Percentiles rank a stretch among this genome's conserved stretches.
These are phyloP conservation scores for Eubasilissa splendida DNA, from an alignment of 2,888 invertebrate genomes.

Conservation along the genomic window DNA sequence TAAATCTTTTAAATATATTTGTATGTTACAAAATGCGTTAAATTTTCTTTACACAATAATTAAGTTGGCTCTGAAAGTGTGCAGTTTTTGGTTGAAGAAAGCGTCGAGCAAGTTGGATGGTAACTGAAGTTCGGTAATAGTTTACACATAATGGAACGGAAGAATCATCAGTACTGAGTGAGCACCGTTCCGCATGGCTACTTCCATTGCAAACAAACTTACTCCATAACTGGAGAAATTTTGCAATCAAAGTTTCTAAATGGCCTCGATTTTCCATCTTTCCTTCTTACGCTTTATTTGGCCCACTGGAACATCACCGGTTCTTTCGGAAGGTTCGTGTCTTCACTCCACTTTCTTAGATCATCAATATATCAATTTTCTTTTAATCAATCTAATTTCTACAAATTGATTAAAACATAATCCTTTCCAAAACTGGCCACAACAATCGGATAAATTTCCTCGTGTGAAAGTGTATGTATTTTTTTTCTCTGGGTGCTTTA, in stretches of 20 bases:
- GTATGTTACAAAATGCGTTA: too few species aligned
- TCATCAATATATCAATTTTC: too few species aligned
- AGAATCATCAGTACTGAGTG: conserved; percentile 18
- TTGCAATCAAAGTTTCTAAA: conserved; percentile 58
- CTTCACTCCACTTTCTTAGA: background rate
- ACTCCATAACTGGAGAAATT: conserved; percentile 56
- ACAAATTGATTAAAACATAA: too few species aligned
- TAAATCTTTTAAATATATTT: too few species aligned
- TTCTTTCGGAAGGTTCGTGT: conserved; percentile 8
- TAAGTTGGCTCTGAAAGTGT: too few species aligned
- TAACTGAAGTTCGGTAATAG: conserved; percentile 26
- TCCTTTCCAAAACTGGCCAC: too few species aligned
- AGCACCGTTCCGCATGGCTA: conserved; percentile 24
- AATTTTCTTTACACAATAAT: too few species aligned
- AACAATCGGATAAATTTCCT: too few species aligned
- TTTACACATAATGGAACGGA: conserved; percentile 30
- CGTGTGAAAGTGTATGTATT: too few species aligned
- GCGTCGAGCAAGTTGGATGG: background rate
- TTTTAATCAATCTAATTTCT: too few species aligned
- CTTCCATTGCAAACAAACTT: conserved; percentile 34
- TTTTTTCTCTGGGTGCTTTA: too few species aligned
- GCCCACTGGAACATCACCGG: conserved; percentile 12
- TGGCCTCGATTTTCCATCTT: conserved; percentile 58
- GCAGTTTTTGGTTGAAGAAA: too few species aligned
- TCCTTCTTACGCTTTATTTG: conserved; percentile 32